Percentiles rank a stretch among this genome's conserved stretches.
phyloP scores from a whole-genome alignment of 2,888 invertebrate genomes.

The Acholoe squamosa region DNA sequence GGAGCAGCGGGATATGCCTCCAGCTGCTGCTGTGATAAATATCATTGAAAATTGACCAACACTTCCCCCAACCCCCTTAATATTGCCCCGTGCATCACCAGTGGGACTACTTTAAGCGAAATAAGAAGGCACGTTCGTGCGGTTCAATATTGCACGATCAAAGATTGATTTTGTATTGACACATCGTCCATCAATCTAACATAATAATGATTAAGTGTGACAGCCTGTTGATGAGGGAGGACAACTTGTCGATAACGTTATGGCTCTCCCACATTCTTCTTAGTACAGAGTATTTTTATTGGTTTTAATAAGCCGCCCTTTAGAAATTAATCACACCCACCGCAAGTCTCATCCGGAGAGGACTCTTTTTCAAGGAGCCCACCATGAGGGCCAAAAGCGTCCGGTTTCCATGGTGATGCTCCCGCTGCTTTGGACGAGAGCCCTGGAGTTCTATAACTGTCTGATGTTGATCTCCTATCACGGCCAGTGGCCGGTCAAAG shows the following conservation, averaged over 20 bases:
- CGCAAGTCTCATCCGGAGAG: conserved; percentile 33
- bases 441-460: neutral
- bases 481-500: conserved; percentile 65
- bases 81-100: neutral
- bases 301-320: neutral
- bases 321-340: neutral
- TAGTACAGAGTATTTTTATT: neutral
- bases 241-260: conserved; percentile 8
- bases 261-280: neutral
- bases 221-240: neutral
- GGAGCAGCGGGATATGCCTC: neutral
- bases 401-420: neutral
- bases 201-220: conserved; percentile 6
- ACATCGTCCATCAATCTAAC: neutral
- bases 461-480: conserved; percentile 33
- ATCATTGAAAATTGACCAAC: neutral
- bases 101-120: neutral
- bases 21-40: neutral
- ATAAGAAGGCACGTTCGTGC: neutral
- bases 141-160: neutral
- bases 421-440: neutral
- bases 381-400: conserved; percentile 35
- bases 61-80: neutral
- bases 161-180: conserved; percentile 4
- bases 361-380: conserved; percentile 6